These are phyloP conservation scores for Astyanax mexicanus DNA, from an alignment of 2,797 vertebrate species.

Conservation along the genomic window DNA sequence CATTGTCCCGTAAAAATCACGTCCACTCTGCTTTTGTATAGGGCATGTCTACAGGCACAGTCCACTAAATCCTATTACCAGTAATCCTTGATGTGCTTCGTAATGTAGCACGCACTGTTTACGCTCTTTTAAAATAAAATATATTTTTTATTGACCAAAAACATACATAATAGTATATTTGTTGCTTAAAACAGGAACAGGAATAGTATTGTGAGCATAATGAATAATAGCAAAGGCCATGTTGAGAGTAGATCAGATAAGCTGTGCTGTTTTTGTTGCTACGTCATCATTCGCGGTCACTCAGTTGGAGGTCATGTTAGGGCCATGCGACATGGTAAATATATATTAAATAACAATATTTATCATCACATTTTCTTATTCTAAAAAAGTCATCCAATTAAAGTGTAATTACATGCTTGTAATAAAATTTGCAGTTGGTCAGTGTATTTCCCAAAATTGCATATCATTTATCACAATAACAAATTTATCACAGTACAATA, in stretches of 20 bases:
- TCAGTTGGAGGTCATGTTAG: not conserved
- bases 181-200: not conserved
- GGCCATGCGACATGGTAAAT: too few species aligned
- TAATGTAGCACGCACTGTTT: conserved; percentile 44
- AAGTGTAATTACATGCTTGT: too few species aligned
- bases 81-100: conserved; percentile 59
- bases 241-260: too few species aligned
- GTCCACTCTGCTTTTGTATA: conserved; percentile 68
- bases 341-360: too few species aligned
- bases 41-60: conserved; percentile 71
- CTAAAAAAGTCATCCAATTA: too few species aligned
- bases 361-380: too few species aligned
- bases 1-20: conserved; percentile 82
- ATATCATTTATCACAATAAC: too few species aligned
- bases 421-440: too few species aligned
- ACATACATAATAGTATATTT: not conserved
- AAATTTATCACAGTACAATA: too few species aligned
- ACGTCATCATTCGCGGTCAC: not conserved
- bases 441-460: too few species aligned
- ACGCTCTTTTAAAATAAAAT: conserved; percentile 1
- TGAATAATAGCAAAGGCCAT: too few species aligned
- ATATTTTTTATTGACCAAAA: not conserved
- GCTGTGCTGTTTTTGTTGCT: not conserved
- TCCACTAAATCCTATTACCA: conserved; percentile 83
- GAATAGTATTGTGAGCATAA: too few species aligned